Evolutionary conservation across 2,888 invertebrate species (phyloP).

Genomic region (Cantharis nigra): DNA sequence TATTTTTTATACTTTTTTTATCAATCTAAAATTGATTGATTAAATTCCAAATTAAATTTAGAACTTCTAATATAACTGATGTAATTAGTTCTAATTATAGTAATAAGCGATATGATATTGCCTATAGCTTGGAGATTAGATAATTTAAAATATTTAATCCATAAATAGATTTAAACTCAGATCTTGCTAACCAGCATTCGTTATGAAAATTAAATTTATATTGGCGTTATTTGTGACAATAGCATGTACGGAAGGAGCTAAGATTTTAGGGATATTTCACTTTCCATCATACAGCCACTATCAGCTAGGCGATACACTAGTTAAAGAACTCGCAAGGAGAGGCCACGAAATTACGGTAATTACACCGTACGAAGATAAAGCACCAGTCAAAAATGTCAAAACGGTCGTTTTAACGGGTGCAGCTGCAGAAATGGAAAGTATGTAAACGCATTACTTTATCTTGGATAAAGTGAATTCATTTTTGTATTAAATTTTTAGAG

Average conservation of each 20-base stretch:
- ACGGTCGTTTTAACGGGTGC: neutral
- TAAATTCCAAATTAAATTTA: too few species aligned
- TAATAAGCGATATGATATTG: too few species aligned
- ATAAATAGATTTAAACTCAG: too few species aligned
- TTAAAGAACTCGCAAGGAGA: constrained; percentile 22
- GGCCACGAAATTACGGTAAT: neutral
- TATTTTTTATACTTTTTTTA: too few species aligned
- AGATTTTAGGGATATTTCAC: constrained; percentile 41
- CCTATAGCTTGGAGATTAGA: too few species aligned
- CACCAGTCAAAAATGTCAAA: constrained; percentile 54
- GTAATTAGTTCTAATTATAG: too few species aligned
- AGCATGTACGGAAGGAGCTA: neutral
- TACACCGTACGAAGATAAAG: constrained; percentile 44
- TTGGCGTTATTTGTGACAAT: neutral
- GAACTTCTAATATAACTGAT: too few species aligned
- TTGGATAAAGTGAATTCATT: too few species aligned
- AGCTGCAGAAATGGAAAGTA: neutral
- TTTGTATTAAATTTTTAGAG: neutral
- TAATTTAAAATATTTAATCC: too few species aligned
- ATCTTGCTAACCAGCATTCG: too few species aligned
- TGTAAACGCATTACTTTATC: neutral
- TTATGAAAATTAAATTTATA: neutral
- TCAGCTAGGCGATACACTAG: constrained; percentile 34
- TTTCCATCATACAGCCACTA: constrained; percentile 38
- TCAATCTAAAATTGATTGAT: too few species aligned